Conservation (phyloP, 2,888 invertebrate species). For the Caenorhabditis sp. region DNA sequence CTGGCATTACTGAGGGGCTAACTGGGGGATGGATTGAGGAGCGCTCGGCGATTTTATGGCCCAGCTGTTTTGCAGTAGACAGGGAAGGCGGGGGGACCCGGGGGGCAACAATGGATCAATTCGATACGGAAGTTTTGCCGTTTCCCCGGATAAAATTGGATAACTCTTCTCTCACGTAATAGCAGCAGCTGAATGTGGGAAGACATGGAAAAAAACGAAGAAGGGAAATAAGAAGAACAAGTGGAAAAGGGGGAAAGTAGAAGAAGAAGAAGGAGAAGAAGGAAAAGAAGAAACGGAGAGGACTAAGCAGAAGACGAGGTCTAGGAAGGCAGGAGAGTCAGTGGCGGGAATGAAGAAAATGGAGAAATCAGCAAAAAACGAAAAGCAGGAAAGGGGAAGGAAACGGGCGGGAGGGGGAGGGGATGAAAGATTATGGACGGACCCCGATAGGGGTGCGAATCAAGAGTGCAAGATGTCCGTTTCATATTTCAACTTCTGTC, state of each 20-base stretch:
- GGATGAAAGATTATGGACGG: constrained; percentile 56
- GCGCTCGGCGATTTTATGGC: constrained; percentile 23
- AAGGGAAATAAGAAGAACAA: constrained; percentile 2
- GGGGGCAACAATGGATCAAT: constrained; percentile 10
- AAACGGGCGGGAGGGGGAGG: constrained; percentile 27
- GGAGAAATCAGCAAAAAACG: constrained; percentile 52
- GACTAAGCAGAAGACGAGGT: too few relatives aligned
- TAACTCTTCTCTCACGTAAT: constrained; percentile 14
- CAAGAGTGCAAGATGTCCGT: constrained; percentile 30
- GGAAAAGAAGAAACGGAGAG: constrained; percentile 39
- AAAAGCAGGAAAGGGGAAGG: constrained; percentile 27
- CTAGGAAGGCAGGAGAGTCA: constrained; percentile 18
- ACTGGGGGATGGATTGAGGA: constrained; percentile 1
- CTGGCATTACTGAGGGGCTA: background rate
- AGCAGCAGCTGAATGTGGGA: background rate
- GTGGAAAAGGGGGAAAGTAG: constrained; percentile 24
- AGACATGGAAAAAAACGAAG: background rate
- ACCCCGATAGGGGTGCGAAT: constrained; percentile 36
- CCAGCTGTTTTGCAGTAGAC: constrained; percentile 16
- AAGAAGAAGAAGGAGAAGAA: constrained; percentile 17
- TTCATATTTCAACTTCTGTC: constrained; percentile 43
- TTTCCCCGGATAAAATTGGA: constrained; percentile 19
- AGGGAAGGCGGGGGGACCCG: background rate
- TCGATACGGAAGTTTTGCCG: constrained; percentile 21
- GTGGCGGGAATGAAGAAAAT: constrained; percentile 35